These are phyloP conservation scores for Cyclina sinensis DNA, from an alignment of 1,140 invertebrate genomes.

Conservation along the genomic window DNA sequence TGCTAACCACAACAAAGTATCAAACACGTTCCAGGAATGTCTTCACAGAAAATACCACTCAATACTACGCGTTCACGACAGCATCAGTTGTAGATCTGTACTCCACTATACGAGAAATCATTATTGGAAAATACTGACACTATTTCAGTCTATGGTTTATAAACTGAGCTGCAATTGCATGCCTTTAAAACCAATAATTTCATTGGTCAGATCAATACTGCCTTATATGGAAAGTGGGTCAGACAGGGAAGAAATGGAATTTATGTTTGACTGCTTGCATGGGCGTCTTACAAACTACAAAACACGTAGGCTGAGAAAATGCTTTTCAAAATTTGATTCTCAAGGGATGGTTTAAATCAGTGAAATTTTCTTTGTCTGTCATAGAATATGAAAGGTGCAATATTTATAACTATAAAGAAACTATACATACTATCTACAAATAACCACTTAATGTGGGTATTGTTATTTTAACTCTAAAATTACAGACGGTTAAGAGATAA, in stretches of 20 bases:
- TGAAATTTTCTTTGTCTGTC: too few relatives aligned
- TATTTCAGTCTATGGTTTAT: neutral
- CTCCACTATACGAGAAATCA: neutral
- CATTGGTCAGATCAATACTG: slow-evolving; percentile 7
- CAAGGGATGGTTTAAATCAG: too few relatives aligned
- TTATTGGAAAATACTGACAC: slow-evolving; percentile 27
- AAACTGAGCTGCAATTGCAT: neutral
- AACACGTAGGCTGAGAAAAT: too few relatives aligned
- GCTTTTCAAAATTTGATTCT: too few relatives aligned
- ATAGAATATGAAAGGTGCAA: too few relatives aligned
- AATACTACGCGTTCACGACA: neutral
- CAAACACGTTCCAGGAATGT: neutral
- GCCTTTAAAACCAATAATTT: neutral
- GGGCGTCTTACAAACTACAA: neutral
- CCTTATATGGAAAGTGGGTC: slow-evolving; percentile 25
- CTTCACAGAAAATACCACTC: neutral
- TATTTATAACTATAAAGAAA: too few relatives aligned
- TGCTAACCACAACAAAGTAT: neutral
- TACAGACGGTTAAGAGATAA: too few relatives aligned
- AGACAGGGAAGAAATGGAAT: neutral
- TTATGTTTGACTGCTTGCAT: neutral
- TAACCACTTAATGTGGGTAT: too few relatives aligned
- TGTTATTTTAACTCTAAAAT: too few relatives aligned
- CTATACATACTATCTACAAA: too few relatives aligned
- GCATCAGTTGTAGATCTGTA: neutral